A percentile compares a stretch with the other conserved stretches of the same genome.
phyloP scores from a whole-genome alignment of 2,888 invertebrate species.

The Poecilus cupreus region DNA sequence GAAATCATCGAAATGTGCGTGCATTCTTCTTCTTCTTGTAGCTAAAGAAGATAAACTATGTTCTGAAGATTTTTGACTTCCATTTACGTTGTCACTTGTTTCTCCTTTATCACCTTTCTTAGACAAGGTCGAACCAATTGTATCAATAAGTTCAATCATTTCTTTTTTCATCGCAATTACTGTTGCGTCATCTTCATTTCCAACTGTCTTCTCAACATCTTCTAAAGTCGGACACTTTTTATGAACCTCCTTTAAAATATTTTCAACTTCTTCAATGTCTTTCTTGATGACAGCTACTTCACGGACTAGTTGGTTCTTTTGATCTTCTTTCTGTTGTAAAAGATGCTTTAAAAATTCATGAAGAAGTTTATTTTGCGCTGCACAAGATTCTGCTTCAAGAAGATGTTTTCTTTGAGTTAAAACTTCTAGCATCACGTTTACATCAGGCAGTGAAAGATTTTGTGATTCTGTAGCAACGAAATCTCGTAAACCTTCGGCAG shows the following conservation, averaged over 20 bases:
- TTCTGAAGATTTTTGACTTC: constrained; percentile 65
- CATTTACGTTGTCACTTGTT: constrained; percentile 64
- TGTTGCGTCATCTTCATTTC: constrained; percentile 71
- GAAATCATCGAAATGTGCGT: constrained; percentile 92
- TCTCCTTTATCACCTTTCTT: constrained; percentile 65
- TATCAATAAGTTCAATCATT: constrained; percentile 76
- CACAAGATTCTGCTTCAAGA: constrained; percentile 87
- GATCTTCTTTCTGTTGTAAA: constrained; percentile 82
- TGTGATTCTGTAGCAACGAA: constrained; percentile 82
- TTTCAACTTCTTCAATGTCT: constrained; percentile 84
- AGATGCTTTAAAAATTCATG: constrained; percentile 89
- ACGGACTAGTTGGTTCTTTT: constrained; percentile 78
- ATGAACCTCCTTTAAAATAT: constrained; percentile 77
- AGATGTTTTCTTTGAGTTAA: constrained; percentile 86
- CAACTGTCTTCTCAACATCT: constrained; percentile 74
- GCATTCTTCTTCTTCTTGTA: constrained; percentile 83
- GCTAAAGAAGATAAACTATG: constrained; percentile 75
- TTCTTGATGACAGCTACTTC: constrained; percentile 85
- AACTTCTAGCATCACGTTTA: constrained; percentile 87
- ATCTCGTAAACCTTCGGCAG: constrained; percentile 76
- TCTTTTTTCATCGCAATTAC: constrained; percentile 76
- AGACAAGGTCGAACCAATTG: constrained; percentile 73
- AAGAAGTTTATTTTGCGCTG: constrained; percentile 86
- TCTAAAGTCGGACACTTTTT: constrained; percentile 77
- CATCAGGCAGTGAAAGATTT: constrained; percentile 84